These are phyloP conservation scores for Chiridota heheva DNA, from an alignment of 35 echinoderm and acorn worm genomes.

Conservation along the genomic window DNA sequence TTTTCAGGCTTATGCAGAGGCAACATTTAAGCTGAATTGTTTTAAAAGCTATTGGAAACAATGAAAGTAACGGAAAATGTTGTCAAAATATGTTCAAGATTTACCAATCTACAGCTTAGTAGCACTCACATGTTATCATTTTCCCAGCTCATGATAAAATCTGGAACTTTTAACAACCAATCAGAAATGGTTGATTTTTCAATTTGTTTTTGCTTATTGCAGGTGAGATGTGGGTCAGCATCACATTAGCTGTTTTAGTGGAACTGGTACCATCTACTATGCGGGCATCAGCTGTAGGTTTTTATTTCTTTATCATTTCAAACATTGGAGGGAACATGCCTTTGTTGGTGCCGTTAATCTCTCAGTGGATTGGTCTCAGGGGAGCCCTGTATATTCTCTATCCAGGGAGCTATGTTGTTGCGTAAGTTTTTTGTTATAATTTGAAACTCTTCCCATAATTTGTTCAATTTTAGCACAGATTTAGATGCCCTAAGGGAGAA, in stretches of 20 bases:
- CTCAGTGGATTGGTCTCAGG: constrained; percentile 14
- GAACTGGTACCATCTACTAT: constrained; percentile 71
- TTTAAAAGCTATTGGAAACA: no score
- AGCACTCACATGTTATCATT: no score
- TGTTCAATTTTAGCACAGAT: not conserved
- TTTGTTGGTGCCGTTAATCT: constrained; percentile 50
- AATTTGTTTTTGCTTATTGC: constrained; percentile 10
- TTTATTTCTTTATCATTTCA: constrained; percentile 91
- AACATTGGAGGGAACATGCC: constrained; percentile 90
- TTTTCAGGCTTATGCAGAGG: no score
- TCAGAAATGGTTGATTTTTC: no score
- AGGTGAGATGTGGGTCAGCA: constrained; percentile 91
- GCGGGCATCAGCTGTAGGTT: constrained; percentile 62
- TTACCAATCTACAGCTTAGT: no score
- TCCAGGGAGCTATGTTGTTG: constrained; percentile 71
- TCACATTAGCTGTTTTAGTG: constrained; percentile 75
- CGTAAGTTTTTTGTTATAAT: constrained; percentile 54
- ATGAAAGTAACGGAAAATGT: no score
- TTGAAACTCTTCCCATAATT: not conserved
- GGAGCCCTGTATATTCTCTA: constrained; percentile 65
- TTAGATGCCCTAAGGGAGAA: not conserved
- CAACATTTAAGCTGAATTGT: no score
- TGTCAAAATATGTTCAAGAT: not conserved
- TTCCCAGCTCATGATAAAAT: no score
- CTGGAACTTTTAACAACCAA: no score